Evolutionary conservation across 2,113 vertebrate species (phyloP), one percentile per base, ranked within the genome.

Genomic region (Corydoras sp.): DNA sequence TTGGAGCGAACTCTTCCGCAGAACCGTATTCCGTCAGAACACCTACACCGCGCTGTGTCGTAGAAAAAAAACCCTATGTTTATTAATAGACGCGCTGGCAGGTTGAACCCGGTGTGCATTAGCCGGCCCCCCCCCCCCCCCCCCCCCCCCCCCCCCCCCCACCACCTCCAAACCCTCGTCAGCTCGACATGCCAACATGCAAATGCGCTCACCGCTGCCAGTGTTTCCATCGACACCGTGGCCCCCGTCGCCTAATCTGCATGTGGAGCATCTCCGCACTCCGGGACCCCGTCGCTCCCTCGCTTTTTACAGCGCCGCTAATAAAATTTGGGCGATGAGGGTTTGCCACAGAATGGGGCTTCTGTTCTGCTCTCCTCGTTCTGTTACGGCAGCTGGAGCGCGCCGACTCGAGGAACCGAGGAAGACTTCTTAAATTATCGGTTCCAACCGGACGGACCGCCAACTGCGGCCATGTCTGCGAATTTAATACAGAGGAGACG

Each of bases 261-360:
- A 90, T 88, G 88, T 87, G 84, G 89, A 90, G 85, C 83, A 85
- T 85, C 80, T 78, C 73, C 77, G 81, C 84, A 83, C 82, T 88
- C 80, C 60, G 77, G 82, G 72, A 82, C 81, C 77, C 77, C 73
- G 82, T 85, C 84, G 83, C 79, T 81, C 80, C 79, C 84, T 86
- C 87, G 82, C 88, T 77, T 78, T 78, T 81, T 67, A 72, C 73
- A 76, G 67, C 80, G 76, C 77, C 80, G 77, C 85, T 83, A 83
- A 88, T 81, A 85, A 87, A 87, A 88, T 83, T 82, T 84, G 10
- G 35, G 18, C 18, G 18, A 24, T 24, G 18, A 1, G 1, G 18
- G 18, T 24, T 24, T 24, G 78, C 79, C 83, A 81, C 81, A 78
- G 82, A 78, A 82, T 73, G 83, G 80, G 85, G 84, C 84, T 86